Evolutionary conservation across 2,113 vertebrate genomes (phyloP), one percentile per base, ranked within the genome.

Genomic region (Scortum barcoo): DNA sequence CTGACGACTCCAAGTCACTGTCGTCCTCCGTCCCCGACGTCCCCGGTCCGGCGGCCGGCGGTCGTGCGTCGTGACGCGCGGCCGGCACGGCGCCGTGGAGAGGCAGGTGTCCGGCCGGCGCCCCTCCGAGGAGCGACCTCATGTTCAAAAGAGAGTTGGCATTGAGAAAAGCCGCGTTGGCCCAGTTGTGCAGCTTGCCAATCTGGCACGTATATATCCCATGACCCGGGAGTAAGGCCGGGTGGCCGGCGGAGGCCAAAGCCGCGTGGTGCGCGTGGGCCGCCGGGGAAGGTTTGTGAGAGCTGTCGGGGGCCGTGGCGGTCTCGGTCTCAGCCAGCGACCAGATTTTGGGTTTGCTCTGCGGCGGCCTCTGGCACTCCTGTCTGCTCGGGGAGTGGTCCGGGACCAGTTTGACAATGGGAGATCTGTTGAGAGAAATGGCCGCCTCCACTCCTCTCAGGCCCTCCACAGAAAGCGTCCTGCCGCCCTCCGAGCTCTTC

Each of bases 191-290:
- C 88, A 99, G 97, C 88, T 99, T 99, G 90, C 98, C 97, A 88
- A 99, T 98, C 93, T 99, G 98, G 90, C 98, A 99, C 0, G 98
- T 99, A 91, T 99, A 99, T 82, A 99, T 98, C 97, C 98, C 98
- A 91, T 97, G 98, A 92, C 96, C 97, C 75, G 97, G 96, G 78
- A 99, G 95, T 73, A 99, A 97, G 69, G 98, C 98, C 0, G 97
- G 98, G 85, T 99, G 98, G 68, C 96, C 85, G 94, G 95, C 24
- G 93, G 92, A 89, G 72, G 89, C 88, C 86, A 93, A 88, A 74
- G 92, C 90, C 85, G 89, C 78, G 77, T 81, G 95, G 94, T 66
- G 96, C 69, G 61, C 94, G 0, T 95, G 96, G 24, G 94, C 94
- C 26, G 33, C 95, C 87, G 72, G 93, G 30, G 88, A 36, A 24